Base-by-base conservation (phyloP, 23 tunicate species). In the Aplidium turbinatum region DNA sequence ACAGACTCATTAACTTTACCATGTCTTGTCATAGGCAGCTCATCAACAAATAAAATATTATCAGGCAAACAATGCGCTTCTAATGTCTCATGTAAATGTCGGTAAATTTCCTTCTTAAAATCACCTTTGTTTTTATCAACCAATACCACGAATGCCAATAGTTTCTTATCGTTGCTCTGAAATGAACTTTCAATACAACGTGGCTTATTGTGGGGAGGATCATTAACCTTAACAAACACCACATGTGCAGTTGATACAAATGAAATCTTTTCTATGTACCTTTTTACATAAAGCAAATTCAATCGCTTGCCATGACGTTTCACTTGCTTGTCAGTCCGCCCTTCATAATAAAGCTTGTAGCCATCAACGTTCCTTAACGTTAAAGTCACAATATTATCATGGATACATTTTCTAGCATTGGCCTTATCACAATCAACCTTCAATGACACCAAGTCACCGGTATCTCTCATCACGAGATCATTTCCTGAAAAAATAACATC, bases 291-390 rank as follows among this genome's bases (percentile, higher is more conserved):
- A 16, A 66, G 40, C 36, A 78, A 16, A 51, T 89, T 82, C 53
- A 89, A 52, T 63, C 82, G 35, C 45, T 82, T 89, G 11, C 96
- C 89, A 72, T 89, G 62, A 33, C 96, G 33, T 63, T 89, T 89
- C 9, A 89, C 54, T 48, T 74, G 85, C 0, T 25, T 18, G 63
- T 89, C 96, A 26, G 35, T 60, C 13, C 96, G 69, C 25, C 89
- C 89, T 0, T 82, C 5, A 54, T 73, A 89, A 33, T 57, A 76
- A n/a, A 76, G 62, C 48, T 31, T 4, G 24, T 19, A 34, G 6
- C 22, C 27, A 11, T 6, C 27, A 34, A 46, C 58, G 28, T 22
- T 13, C 7, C 7, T 3, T 6, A 18, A 23, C 2, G 36, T 2
- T 24, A 22, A 22, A 6, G 18, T 7, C 50, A 9, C 16, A 9